Conservation (phyloP, 2,888 invertebrate genomes). For the Callimorpha dominula region DNA sequence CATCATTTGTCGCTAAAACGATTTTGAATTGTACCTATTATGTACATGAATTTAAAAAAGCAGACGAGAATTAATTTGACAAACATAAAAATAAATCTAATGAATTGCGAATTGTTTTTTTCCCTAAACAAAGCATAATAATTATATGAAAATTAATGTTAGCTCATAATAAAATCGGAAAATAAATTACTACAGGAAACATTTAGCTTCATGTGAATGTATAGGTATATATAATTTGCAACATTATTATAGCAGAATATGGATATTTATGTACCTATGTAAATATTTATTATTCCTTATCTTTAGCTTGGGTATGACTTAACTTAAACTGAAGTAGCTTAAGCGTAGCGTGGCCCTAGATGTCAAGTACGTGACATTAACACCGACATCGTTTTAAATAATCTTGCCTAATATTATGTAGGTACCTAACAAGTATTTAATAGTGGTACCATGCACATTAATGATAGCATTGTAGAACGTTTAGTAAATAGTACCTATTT, state of each 20-base stretch:
- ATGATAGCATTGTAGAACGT: conserved; percentile 26
- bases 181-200: background rate
- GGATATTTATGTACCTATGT: too few relatives aligned
- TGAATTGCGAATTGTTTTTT: background rate
- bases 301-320: background rate
- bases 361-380: conserved; percentile 32
- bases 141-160: background rate
- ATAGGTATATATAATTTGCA: too few relatives aligned
- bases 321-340: too few relatives aligned
- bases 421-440: conserved; percentile 69
- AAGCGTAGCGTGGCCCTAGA: conserved; percentile 31
- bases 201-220: background rate
- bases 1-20: too few relatives aligned
- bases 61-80: background rate
- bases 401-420: conserved; percentile 58
- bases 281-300: conserved; percentile 9
- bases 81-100: background rate
- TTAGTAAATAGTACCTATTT: background rate
- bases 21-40: too few relatives aligned
- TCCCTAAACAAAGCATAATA: background rate
- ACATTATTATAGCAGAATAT: too few relatives aligned
- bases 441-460: conserved; percentile 71
- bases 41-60: too few relatives aligned
- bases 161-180: too few relatives aligned
- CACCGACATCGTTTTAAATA: conserved; percentile 59